A percentile compares a stretch with the other conserved stretches of the same genome.
Conservation (phyloP, 2,797 vertebrate genomes). For the Menidia menidia region DNA sequence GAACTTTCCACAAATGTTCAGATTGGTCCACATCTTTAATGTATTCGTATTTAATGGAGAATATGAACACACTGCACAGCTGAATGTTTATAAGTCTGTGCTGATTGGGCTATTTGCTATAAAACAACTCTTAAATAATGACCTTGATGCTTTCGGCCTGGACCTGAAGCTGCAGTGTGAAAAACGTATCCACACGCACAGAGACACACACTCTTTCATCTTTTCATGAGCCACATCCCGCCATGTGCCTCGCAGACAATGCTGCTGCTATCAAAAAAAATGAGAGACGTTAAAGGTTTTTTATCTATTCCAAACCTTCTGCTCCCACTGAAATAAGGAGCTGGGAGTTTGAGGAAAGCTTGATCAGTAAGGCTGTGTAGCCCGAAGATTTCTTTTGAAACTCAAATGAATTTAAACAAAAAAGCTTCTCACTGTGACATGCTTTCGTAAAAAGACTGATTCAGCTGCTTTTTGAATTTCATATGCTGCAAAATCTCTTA, state of each 20-base stretch:
- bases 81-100: conserved; percentile 4
- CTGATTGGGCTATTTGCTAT: conserved; percentile 12
- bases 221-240: conserved; percentile 13
- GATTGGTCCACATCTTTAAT: background rate
- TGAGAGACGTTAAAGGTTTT: background rate
- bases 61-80: background rate
- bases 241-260: conserved; percentile 6
- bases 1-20: conserved; percentile 4
- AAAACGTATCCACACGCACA: conserved; percentile 17
- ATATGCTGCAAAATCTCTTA: background rate
- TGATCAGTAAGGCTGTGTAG: background rate
- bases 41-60: background rate
- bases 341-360: conserved; percentile 22
- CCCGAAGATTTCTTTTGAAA: too few species aligned
- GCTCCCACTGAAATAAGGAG: conserved; percentile 7
- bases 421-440: background rate
- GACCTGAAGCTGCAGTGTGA: conserved; percentile 10
- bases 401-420: background rate
- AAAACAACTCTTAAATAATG: conserved; percentile 35
- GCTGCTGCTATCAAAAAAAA: conserved; percentile 41
- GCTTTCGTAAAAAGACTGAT: background rate
- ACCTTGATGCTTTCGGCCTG: conserved; percentile 16
- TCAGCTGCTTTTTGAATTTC: conserved; percentile 1
- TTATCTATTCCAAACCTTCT: too few species aligned
- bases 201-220: conserved; percentile 39